Percentiles rank a stretch among this genome's conserved stretches.
Evolutionary conservation across 2,113 vertebrate species (phyloP).

Genomic region (Lontra canadensis): DNA sequence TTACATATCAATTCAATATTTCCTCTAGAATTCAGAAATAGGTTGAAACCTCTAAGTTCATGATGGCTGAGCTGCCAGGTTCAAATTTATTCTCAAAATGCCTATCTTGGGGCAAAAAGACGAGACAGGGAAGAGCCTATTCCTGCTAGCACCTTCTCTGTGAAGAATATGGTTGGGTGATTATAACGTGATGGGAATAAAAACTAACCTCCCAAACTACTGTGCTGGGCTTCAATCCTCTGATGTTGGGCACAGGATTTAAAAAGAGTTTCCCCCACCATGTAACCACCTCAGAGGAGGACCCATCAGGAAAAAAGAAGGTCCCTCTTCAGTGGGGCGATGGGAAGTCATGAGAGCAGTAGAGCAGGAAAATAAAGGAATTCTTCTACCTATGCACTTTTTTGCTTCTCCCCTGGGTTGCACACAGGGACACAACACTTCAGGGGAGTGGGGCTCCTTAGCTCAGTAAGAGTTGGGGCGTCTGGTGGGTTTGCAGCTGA

Average conservation of each 20-base stretch:
- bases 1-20: background rate
- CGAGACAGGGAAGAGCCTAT: background rate
- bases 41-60: background rate
- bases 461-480: background rate
- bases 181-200: background rate
- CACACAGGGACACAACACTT: fast-evolving
- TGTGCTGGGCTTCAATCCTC: background rate
- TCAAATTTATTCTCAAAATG: background rate
- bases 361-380: background rate
- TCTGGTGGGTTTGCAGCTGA: background rate
- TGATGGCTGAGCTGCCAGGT: background rate
- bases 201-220: background rate
- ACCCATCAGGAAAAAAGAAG: background rate
- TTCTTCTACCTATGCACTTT: background rate
- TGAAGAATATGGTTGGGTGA: background rate
- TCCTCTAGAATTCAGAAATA: background rate
- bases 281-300: background rate
- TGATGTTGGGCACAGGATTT: background rate
- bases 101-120: background rate
- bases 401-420: background rate
- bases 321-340: background rate
- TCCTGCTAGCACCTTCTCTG: background rate
- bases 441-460: background rate
- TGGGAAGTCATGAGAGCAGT: no score
- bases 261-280: background rate